Conservation (phyloP, 2,113 vertebrate species). For the Grus americana region DNA sequence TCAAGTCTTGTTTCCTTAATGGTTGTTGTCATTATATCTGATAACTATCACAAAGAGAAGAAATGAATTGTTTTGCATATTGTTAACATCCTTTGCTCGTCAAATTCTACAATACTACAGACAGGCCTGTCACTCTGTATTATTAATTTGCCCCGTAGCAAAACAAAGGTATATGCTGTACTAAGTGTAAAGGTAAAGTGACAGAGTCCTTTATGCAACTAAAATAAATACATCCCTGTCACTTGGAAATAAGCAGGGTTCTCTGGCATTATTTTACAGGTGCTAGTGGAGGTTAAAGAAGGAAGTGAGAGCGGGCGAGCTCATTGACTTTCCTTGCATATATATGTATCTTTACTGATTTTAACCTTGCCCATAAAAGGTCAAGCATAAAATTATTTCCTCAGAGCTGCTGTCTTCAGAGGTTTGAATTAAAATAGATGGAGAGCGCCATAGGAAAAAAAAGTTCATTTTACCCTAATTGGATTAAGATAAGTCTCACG, state of each 20-base stretch:
- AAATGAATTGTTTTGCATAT: constrained; percentile 33
- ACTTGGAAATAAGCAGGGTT: constrained; percentile 21
- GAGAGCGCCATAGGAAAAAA: constrained; percentile 31
- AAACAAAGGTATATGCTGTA: neutral
- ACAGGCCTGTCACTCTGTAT: neutral
- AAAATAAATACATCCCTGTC: constrained; percentile 66
- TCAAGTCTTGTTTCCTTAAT: neutral
- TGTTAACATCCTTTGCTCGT: constrained; percentile 35
- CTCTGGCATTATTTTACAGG: neutral
- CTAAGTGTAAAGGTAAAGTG: constrained; percentile 44
- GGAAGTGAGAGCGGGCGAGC: neutral
- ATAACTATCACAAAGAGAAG: neutral
- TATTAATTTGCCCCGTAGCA: constrained; percentile 66
- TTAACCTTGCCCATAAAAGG: constrained; percentile 68
- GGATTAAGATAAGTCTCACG: constrained; percentile 71
- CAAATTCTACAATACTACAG: neutral
- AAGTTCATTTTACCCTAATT: constrained; percentile 78
- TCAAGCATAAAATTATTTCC: constrained; percentile 72
- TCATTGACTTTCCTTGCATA: constrained; percentile 54
- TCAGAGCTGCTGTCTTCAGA: constrained; percentile 50
- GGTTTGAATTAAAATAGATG: constrained; percentile 65
- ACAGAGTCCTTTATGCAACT: constrained; percentile 30
- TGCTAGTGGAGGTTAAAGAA: constrained; percentile 19
- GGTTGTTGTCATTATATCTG: neutral
- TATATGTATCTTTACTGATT: constrained; percentile 19